Conservation (phyloP, 2,797 vertebrate species). For the Yasuhikotakia modesta region DNA sequence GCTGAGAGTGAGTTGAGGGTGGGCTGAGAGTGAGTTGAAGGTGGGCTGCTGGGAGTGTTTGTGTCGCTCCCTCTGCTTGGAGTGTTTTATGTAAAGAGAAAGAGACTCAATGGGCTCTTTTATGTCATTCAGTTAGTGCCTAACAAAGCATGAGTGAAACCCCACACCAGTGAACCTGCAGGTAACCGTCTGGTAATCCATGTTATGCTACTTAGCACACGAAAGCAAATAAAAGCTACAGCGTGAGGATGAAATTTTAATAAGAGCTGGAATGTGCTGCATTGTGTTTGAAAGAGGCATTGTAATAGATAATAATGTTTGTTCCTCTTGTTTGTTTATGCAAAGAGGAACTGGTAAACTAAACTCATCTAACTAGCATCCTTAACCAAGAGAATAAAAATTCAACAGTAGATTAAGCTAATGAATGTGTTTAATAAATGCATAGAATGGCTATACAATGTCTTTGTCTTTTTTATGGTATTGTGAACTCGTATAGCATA, state of each 20-base stretch:
- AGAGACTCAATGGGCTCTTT: slow-evolving; percentile 71
- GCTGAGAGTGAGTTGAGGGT: no score
- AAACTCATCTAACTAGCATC: slow-evolving; percentile 38
- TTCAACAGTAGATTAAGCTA: slow-evolving; percentile 21
- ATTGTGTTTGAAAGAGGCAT: slow-evolving; percentile 41
- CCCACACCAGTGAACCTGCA: slow-evolving; percentile 54
- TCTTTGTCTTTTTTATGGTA: slow-evolving; percentile 1
- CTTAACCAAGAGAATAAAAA: slow-evolving; percentile 27
- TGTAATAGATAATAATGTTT: slow-evolving; percentile 46
- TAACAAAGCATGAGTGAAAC: slow-evolving; percentile 49
- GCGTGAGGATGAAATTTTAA: slow-evolving; percentile 23
- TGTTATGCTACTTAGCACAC: slow-evolving; percentile 43
- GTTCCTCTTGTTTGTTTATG: slow-evolving; percentile 45
- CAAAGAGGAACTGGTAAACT: slow-evolving; percentile 33
- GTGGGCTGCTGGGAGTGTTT: slow-evolving; percentile 35
- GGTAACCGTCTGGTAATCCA: slow-evolving; percentile 34
- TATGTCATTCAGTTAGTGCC: slow-evolving; percentile 63
- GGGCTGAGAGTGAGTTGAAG: slow-evolving; percentile 19
- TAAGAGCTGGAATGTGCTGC: slow-evolving; percentile 44
- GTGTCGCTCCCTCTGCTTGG: slow-evolving; percentile 53
- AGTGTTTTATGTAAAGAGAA: slow-evolving; percentile 70
- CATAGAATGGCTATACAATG: background rate
- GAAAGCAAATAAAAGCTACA: slow-evolving; percentile 33
- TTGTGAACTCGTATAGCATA: background rate
- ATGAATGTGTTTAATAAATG: slow-evolving; percentile 54